Conservation (phyloP, 2,113 vertebrate genomes). For the Typhlomys cinereus region DNA sequence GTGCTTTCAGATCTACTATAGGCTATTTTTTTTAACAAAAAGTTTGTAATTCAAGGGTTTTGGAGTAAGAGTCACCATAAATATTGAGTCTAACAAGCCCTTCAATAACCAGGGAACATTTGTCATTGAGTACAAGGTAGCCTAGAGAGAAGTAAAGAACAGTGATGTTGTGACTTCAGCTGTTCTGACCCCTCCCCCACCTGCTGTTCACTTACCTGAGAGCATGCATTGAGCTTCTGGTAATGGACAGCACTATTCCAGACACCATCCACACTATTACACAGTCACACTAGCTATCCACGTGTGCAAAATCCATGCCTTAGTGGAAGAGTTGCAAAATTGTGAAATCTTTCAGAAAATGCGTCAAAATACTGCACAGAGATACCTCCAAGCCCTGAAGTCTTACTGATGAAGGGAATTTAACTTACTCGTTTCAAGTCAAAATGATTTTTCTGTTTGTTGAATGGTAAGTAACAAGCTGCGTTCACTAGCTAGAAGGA, state of each 20-base stretch:
- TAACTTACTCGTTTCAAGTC: background rate
- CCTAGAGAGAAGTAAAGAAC: background rate
- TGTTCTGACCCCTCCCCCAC: background rate
- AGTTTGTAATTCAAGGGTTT: background rate
- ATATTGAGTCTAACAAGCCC: background rate
- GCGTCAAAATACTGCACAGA: background rate
- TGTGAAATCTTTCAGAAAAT: background rate
- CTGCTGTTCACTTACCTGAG: background rate
- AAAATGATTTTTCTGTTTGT: background rate
- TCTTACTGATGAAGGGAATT: background rate
- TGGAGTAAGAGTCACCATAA: background rate
- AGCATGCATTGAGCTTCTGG: background rate
- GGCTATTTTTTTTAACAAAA: background rate
- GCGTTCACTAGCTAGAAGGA: background rate
- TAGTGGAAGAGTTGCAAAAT: background rate
- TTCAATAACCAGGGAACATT: background rate
- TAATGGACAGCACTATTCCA: background rate
- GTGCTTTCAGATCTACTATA: background rate
- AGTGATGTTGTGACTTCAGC: background rate
- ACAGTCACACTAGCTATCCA: background rate
- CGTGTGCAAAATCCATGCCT: background rate
- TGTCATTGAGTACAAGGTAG: background rate
- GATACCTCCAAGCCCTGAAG: background rate
- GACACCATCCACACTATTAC: background rate
- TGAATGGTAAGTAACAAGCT: background rate